Conservation (phyloP, 1,140 invertebrate genomes). For the Zaprionus gabonicus region DNA sequence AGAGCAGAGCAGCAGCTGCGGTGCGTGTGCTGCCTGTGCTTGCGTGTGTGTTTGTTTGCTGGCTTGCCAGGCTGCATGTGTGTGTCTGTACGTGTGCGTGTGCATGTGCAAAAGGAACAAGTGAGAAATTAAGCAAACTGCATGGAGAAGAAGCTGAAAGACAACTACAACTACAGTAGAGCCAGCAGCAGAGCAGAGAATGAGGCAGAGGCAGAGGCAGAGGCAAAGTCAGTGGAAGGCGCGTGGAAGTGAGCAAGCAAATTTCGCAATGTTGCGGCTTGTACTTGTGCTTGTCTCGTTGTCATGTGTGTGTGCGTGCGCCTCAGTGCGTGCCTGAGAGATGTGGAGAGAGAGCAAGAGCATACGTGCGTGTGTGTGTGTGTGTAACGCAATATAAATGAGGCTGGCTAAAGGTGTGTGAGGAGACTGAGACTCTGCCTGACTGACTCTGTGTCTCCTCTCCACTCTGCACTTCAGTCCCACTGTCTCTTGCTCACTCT, state of each 20-base stretch:
- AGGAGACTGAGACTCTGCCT: slow-evolving; percentile 13
- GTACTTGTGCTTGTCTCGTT: slow-evolving; percentile 17
- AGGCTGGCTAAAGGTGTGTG: slow-evolving; percentile 61
- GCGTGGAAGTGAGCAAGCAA: slow-evolving; percentile 73
- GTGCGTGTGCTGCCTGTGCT: slow-evolving; percentile 5
- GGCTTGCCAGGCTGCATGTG: background rate
- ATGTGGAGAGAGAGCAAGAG: slow-evolving; percentile 8
- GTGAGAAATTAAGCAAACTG: slow-evolving; percentile 71
- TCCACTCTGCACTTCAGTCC: background rate
- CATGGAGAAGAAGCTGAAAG: slow-evolving; percentile 15
- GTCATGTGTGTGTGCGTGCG: slow-evolving; percentile 9
- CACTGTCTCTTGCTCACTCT: slow-evolving; percentile 21
- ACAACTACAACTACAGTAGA: background rate
- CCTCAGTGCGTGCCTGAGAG: slow-evolving; percentile 31
- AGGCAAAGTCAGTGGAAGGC: slow-evolving; percentile 1
- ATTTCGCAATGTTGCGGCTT: slow-evolving; percentile 59
- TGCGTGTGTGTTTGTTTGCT: background rate
- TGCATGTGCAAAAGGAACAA: slow-evolving; percentile 52
- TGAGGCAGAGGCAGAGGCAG: background rate
- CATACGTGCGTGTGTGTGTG: slow-evolving; percentile 3
- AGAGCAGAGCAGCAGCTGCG: slow-evolving; percentile 31
- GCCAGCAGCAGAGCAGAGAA: slow-evolving; percentile 1
- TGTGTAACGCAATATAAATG: slow-evolving; percentile 43
- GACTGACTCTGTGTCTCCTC: slow-evolving; percentile 13
- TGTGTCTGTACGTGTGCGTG: slow-evolving; percentile 1